These are phyloP conservation scores for Andrena praecox DNA, from an alignment of 2,888 invertebrate genomes.

Conservation along the genomic window DNA sequence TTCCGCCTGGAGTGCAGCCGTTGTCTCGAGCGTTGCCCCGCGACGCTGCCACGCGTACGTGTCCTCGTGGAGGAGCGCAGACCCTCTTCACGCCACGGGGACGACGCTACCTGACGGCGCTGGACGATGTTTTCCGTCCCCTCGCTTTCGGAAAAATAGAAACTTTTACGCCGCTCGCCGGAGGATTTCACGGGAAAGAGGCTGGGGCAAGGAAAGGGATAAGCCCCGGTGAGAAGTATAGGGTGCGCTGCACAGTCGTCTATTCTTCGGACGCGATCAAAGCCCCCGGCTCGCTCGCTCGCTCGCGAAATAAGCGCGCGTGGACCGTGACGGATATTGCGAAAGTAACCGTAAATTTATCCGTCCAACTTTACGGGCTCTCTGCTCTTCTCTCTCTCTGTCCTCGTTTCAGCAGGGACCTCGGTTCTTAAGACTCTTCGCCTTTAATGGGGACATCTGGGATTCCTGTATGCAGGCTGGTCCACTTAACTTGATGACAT, in stretches of 20 bases:
- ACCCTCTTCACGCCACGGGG: constrained; percentile 27
- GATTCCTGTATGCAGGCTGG: not conserved
- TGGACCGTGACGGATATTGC: constrained; percentile 36
- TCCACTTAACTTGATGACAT: no score
- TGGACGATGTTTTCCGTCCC: constrained; percentile 52
- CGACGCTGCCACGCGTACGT: constrained; percentile 17
- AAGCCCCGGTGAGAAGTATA: constrained; percentile 52
- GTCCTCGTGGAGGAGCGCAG: not conserved
- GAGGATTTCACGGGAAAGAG: constrained; percentile 60
- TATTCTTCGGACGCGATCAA: constrained; percentile 48
- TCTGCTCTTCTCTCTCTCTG: not conserved
- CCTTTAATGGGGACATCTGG: not conserved
- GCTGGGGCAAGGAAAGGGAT: constrained; percentile 36
- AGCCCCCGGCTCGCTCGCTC: constrained; percentile 21
- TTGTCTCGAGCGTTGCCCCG: constrained; percentile 27
- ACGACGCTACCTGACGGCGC: constrained; percentile 7
- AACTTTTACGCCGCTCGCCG: constrained; percentile 57
- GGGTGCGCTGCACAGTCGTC: constrained; percentile 40
- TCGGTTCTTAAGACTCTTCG: not conserved
- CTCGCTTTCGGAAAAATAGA: constrained; percentile 63
- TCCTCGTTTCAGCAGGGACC: not conserved
- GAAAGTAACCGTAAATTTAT: constrained; percentile 21
- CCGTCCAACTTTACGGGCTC: constrained; percentile 1
- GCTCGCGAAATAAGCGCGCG: constrained; percentile 55
- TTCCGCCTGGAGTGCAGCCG: constrained; percentile 22